Percentiles rank a stretch among this genome's conserved stretches.
These are phyloP conservation scores for Anolis apletophallus DNA, from an alignment of 2,797 vertebrate genomes.

Conservation along the genomic window DNA sequence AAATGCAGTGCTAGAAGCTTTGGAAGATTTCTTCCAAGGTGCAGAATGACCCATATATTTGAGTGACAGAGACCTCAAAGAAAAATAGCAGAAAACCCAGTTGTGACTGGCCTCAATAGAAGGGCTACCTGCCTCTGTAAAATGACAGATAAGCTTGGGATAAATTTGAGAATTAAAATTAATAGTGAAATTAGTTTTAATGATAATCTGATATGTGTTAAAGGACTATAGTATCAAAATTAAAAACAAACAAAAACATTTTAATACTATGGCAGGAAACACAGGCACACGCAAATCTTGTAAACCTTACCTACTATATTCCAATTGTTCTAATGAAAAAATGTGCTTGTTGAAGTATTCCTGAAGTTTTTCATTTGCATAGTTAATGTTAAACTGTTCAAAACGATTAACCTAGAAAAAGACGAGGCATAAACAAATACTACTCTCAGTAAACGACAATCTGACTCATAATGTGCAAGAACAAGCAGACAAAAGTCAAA, in stretches of 20 bases:
- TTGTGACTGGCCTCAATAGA: too few relatives aligned
- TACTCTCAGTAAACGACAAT: neutral
- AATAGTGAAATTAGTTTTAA: neutral
- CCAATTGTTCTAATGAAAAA: conserved; percentile 96
- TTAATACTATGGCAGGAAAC: neutral
- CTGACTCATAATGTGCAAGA: neutral
- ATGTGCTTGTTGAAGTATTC: conserved; percentile 99
- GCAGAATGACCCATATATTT: too few relatives aligned
- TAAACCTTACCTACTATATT: conserved; percentile 88
- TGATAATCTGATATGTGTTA: neutral
- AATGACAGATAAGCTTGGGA: neutral
- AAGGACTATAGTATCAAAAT: neutral
- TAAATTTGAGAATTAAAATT: neutral
- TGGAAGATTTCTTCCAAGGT: too few relatives aligned
- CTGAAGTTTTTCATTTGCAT: conserved; percentile 99
- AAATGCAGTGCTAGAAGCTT: too few relatives aligned
- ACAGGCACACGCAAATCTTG: neutral
- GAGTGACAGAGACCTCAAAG: too few relatives aligned
- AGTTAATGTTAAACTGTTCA: conserved; percentile 99
- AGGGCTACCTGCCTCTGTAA: neutral
- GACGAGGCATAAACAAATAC: conserved; percentile 9
- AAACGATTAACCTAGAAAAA: conserved; percentile 90
- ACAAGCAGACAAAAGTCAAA: neutral
- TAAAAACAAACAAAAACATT: neutral
- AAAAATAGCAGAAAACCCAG: too few relatives aligned